Evolutionary conservation across 2,888 invertebrate genomes (phyloP).

Genomic region (Platycheirus albimanus): DNA sequence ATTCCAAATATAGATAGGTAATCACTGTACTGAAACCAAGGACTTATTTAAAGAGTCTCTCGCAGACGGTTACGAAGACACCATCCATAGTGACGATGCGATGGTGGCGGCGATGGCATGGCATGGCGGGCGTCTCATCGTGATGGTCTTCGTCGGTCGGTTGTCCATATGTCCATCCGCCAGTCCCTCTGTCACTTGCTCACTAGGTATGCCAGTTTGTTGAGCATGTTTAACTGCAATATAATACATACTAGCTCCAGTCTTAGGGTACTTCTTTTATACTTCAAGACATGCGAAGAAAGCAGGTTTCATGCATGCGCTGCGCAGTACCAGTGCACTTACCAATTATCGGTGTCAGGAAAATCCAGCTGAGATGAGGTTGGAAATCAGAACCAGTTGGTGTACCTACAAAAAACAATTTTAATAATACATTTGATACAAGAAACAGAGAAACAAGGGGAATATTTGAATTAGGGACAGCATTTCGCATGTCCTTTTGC

Average conservation of each 20-base stretch:
- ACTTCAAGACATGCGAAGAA: slow-evolving; percentile 53
- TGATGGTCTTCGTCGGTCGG: not conserved
- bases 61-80: slow-evolving; percentile 33
- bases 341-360: slow-evolving; percentile 65
- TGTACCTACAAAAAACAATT: not conserved
- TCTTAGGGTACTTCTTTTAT: slow-evolving; percentile 13
- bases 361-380: slow-evolving; percentile 64
- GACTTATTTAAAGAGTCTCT: slow-evolving; percentile 62
- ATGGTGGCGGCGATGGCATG: slow-evolving; percentile 5
- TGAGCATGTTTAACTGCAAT: slow-evolving; percentile 37
- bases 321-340: too few relatives aligned
- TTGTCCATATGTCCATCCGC: too few relatives aligned
- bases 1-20: slow-evolving; percentile 71
- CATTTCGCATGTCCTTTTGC: slow-evolving; percentile 19
- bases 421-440: not conserved
- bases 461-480: slow-evolving; percentile 1
- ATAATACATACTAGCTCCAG: not conserved
- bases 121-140: not conserved
- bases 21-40: slow-evolving; percentile 61
- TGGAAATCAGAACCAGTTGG: slow-evolving; percentile 68
- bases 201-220: not conserved
- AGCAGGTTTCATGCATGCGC: slow-evolving; percentile 64
- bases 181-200: not conserved
- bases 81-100: slow-evolving; percentile 3
- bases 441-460: not conserved